A percentile compares a stretch with the other conserved stretches of the same genome.
phyloP scores from a whole-genome alignment of 2,888 invertebrate genomes.

The Podotricha telesiphe region DNA sequence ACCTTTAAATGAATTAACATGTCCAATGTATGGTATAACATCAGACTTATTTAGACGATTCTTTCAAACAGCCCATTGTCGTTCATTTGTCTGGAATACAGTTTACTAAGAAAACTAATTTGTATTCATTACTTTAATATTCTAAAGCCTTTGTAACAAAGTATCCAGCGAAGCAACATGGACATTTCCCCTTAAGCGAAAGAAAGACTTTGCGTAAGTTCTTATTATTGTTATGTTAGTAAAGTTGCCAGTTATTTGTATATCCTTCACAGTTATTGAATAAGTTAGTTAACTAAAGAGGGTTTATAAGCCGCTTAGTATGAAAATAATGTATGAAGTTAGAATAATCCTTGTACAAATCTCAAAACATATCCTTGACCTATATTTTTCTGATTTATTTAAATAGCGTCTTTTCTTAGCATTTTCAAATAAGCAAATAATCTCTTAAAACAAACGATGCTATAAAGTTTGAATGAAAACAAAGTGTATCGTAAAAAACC shows the following conservation, averaged over 20 bases:
- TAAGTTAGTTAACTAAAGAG: neutral
- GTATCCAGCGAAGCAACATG: slow-evolving; percentile 17
- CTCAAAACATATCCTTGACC: slow-evolving; percentile 11
- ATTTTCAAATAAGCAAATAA: slow-evolving; percentile 40
- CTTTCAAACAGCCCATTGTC: slow-evolving; percentile 21
- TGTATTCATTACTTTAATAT: slow-evolving; percentile 32
- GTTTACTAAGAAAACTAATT: slow-evolving; percentile 33
- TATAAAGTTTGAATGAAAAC: slow-evolving; percentile 46
- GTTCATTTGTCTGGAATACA: slow-evolving; percentile 20
- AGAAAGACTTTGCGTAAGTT: neutral
- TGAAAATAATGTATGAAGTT: too few relatives aligned
- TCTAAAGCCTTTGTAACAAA: slow-evolving; percentile 29
- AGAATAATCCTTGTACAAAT: neutral
- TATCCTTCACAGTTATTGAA: neutral
- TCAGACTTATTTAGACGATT: slow-evolving; percentile 8
- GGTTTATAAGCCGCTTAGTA: too few relatives aligned
- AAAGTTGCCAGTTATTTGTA: neutral
- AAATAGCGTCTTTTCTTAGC: slow-evolving; percentile 25
- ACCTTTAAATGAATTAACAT: neutral
- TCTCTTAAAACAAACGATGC: slow-evolving; percentile 40
- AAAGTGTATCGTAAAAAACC: slow-evolving; percentile 47
- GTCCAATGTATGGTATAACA: neutral
- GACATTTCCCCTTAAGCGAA: slow-evolving; percentile 13
- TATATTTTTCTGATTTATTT: slow-evolving; percentile 20
- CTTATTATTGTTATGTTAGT: neutral